Conservation (phyloP, 2,888 invertebrate species). For the Chrysolina oricalcia region DNA sequence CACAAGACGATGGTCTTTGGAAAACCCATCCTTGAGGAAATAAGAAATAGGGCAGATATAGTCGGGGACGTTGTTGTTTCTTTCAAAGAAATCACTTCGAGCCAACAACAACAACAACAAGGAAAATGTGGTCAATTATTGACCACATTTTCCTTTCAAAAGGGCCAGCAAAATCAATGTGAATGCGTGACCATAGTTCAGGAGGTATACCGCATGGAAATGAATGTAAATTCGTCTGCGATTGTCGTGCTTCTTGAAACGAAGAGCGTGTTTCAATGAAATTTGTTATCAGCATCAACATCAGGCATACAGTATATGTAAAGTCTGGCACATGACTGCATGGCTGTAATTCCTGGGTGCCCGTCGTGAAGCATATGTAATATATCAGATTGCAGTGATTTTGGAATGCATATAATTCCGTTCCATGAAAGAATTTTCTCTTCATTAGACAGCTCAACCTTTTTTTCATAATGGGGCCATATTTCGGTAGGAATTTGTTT, state of each 20-base stretch:
- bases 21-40: conserved; percentile 56
- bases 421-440: conserved; percentile 48
- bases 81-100: conserved; percentile 46
- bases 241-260: conserved; percentile 46
- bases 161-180: too few species aligned
- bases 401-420: conserved; percentile 39
- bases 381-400: conserved; percentile 7
- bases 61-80: too few species aligned
- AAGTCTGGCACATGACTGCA: too few species aligned
- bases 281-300: conserved; percentile 48
- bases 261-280: conserved; percentile 35
- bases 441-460: conserved; percentile 49
- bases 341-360: too few species aligned
- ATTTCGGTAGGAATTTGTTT: too few species aligned
- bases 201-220: too few species aligned
- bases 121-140: too few species aligned
- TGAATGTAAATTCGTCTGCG: conserved; percentile 44
- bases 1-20: conserved; percentile 58
- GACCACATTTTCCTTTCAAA: conserved; percentile 59
- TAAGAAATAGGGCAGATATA: conserved; percentile 32
- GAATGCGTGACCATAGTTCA: too few species aligned
- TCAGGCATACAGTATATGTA: conserved; percentile 56
- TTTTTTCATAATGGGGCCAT: conserved; percentile 49
- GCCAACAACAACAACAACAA: conserved; percentile 43
- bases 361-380: too few species aligned